Evolutionary conservation across 2,797 vertebrate species (phyloP), one percentile per base, ranked within the genome.

Genomic region (Thripadectes ignobilis): DNA sequence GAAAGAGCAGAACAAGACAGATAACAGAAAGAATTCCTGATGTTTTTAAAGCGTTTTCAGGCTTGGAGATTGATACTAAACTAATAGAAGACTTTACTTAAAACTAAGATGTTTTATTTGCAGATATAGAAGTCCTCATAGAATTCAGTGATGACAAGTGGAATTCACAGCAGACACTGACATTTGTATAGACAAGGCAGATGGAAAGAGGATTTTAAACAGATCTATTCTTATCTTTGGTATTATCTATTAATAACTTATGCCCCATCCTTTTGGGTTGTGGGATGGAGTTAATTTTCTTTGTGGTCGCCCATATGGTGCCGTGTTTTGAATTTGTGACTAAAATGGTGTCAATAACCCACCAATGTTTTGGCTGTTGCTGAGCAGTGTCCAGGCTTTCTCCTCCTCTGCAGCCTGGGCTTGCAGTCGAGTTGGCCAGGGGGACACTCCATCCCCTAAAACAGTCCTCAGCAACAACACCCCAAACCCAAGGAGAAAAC

Each of bases 241-340:
- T 86, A 78, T 90, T 93, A 62, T 57, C 22, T 82, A 83, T 96
- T 93, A 94, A 79, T 93, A 95, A 85, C 69, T 87, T 71, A n/a
- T 32, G 48, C 41, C 41, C 61, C 29, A 63, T 89, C 62, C 22
- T 79, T 91, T 91, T 77, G 49, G 61, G 36, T 52, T 22, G 78
- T 49, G 49, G 59, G 75, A 59, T 52, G 65, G 79, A 96, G 79
- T 88, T 88, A 77, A 63, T 52, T 95, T 93, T 77, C 65, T 74
- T 67, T 36, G 4, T 30, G 48, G 63, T 34, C 43, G 36, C 54
- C 92, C 95, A 93, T 88, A 93, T 92, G 94, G 80, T 84, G 80
- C 71, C 1, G 4, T 86, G 67, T 87, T 89, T 88, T 81, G 86
- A 68, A 68, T 92, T 51, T 49, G 51, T 82, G 74, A 48, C 46